Evolutionary conservation across 2,888 invertebrate genomes (phyloP), one percentile per base, ranked within the genome.

Genomic region (Acleris holmiana): DNA sequence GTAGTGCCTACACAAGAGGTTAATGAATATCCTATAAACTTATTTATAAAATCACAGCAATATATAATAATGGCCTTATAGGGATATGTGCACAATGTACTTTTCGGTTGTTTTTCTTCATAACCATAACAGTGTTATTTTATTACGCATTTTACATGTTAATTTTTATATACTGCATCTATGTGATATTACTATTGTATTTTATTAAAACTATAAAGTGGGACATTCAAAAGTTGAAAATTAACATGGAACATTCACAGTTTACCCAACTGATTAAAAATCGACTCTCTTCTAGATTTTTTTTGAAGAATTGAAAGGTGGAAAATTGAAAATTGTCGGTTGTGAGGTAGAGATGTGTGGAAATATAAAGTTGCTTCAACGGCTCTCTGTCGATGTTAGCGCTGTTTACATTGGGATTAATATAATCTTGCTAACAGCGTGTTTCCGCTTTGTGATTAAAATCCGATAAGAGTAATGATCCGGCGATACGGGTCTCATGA

Each of bases 1-100:
- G 19, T 40, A 41, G 44, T 15, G 49, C 35, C 13, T 35, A 35
- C 13, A 35, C 35, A 35, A 13, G 23, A 19, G 29, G 19, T 47
- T 29, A 58, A 25, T 8, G 21, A 18, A 59, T 18, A 53, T 64
- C 23, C 18, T 8, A 46, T 15, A 19, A 54, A 18, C 29, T 21
- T 41, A 49, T 60, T 40, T 60, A 60, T 17, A 55, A 49, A 44
- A 13, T 49, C 69, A 72, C 84, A 89, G 87, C 88, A 88, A 89
- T 89, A 87, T 73, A 48, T 65, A 76, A 48, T 65, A 76, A 86
- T 74, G 86, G 88, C 88, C 88, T 89, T 89, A 85, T 81, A 79
- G 72, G 69, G 61, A 70, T 44, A 69, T 72, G 76, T 76, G 75
- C 79, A 82, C 77, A 82, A 76, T 77, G 74, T 71, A 70, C 73